phyloP scores from a whole-genome alignment of 2,888 invertebrate genomes.

The Ganaspis brasiliensis region DNA sequence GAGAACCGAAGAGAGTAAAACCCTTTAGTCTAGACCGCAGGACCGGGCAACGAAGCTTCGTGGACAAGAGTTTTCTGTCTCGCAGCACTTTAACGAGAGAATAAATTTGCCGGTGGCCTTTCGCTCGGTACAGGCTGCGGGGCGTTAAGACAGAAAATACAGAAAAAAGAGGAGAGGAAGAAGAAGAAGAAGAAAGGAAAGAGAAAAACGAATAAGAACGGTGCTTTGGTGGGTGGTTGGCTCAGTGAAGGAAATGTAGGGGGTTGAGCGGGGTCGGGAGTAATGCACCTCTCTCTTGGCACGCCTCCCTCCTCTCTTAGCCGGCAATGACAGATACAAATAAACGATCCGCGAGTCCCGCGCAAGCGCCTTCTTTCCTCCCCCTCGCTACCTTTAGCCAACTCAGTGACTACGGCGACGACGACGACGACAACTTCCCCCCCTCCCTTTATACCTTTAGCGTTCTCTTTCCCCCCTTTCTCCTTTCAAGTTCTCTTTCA shows the following conservation, averaged over 20 bases:
- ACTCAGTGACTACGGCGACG: not conserved
- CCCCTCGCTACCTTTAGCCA: slow-evolving; percentile 46
- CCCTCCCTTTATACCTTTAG: slow-evolving; percentile 49
- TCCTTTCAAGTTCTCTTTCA: slow-evolving; percentile 45
- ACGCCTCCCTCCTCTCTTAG: slow-evolving; percentile 49
- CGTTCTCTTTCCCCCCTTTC: slow-evolving; percentile 53
- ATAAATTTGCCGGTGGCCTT: slow-evolving; percentile 73
- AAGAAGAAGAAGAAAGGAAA: slow-evolving; percentile 45
- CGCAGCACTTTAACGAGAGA: slow-evolving; percentile 75
- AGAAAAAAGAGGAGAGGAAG: slow-evolving; percentile 56
- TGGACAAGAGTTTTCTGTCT: slow-evolving; percentile 71
- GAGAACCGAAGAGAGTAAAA: slow-evolving; percentile 69
- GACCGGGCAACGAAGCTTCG: slow-evolving; percentile 62
- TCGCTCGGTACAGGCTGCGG: slow-evolving; percentile 62
- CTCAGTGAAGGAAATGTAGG: slow-evolving; percentile 40
- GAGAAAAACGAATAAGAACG: slow-evolving; percentile 59
- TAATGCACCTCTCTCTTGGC: slow-evolving; percentile 32
- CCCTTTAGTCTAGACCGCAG: slow-evolving; percentile 79
- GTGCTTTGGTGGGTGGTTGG: slow-evolving; percentile 47
- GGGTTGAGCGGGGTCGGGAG: slow-evolving; percentile 24
- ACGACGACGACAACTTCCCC: slow-evolving; percentile 44
- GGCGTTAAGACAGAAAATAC: slow-evolving; percentile 71
- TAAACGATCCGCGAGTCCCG: slow-evolving; percentile 77
- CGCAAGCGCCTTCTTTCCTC: slow-evolving; percentile 74
- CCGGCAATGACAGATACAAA: slow-evolving; percentile 80